phyloP scores from a whole-genome alignment of 2,888 invertebrate species.

The Alloscopus bannaensis region DNA sequence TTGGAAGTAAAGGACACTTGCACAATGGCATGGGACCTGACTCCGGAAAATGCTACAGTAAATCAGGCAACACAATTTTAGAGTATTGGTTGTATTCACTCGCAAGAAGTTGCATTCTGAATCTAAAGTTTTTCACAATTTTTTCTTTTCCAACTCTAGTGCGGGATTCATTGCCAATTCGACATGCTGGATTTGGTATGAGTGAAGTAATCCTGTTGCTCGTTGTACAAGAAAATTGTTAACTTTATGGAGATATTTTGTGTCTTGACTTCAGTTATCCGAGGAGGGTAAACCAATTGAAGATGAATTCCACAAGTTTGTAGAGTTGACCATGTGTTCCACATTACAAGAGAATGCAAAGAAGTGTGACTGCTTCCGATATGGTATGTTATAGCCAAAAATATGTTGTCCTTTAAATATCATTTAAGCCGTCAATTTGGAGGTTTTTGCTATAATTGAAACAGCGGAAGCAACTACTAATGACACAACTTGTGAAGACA shows the following conservation, averaged over 20 bases:
- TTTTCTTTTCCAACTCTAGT: constrained; percentile 4
- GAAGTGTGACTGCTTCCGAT: background rate
- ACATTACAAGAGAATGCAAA: background rate
- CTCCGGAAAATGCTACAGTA: background rate
- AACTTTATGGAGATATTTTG: too few relatives aligned
- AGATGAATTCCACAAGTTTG: constrained; percentile 8
- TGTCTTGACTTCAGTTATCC: constrained; percentile 4
- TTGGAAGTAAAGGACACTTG: background rate
- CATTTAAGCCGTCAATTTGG: too few relatives aligned
- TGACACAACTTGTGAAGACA: constrained; percentile 5
- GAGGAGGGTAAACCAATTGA: constrained; percentile 2
- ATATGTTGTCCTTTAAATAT: too few relatives aligned
- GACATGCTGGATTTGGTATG: background rate
- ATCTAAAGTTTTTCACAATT: too few relatives aligned
- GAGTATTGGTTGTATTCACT: too few relatives aligned
- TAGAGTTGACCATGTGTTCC: background rate
- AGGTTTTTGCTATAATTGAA: background rate
- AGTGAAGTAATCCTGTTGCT: background rate
- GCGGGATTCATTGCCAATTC: background rate
- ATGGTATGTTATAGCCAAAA: background rate
- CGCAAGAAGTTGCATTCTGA: too few relatives aligned
- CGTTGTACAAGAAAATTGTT: background rate
- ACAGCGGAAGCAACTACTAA: background rate
- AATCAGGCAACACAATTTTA: too few relatives aligned
- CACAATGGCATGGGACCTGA: background rate